Percentiles rank a stretch among this genome's conserved stretches.
These are phyloP conservation scores for Chiloscyllium punctatum DNA, from an alignment of 2,797 vertebrate genomes.

Conservation along the genomic window DNA sequence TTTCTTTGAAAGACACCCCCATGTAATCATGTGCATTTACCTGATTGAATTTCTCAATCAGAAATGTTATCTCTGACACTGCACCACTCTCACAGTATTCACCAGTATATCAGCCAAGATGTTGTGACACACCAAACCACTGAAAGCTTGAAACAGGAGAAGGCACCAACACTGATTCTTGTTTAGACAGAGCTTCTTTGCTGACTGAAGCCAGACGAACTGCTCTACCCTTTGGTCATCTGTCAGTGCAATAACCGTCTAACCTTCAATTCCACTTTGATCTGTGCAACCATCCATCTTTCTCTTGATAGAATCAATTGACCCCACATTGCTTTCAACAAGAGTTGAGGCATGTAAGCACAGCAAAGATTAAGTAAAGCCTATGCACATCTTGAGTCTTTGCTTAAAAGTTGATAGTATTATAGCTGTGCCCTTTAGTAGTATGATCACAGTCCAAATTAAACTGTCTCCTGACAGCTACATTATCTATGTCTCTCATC, in stretches of 20 bases:
- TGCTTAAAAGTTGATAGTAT: constrained; percentile 17
- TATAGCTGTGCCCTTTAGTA: neutral
- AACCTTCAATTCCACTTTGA: neutral
- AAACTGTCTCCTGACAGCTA: constrained; percentile 1
- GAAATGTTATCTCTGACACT: neutral
- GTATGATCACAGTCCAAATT: neutral
- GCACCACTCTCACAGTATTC: neutral
- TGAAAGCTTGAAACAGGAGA: neutral
- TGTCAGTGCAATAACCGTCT: neutral
- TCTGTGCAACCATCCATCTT: neutral
- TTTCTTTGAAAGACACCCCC: neutral
- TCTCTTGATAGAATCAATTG: neutral
- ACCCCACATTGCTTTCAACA: neutral
- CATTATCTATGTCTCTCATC: neutral
- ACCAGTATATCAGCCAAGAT: neutral
- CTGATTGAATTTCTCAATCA: neutral
- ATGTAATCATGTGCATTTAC: neutral
- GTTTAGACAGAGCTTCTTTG: neutral
- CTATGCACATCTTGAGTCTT: neutral
- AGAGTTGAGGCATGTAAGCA: neutral
- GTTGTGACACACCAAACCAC: neutral
- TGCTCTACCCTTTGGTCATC: neutral
- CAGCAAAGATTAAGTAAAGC: neutral
- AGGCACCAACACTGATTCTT: neutral
- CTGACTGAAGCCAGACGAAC: neutral